Percentiles rank a stretch among this genome's conserved stretches.
Conservation (phyloP, 2,113 vertebrate genomes). For the Gobius niger region DNA sequence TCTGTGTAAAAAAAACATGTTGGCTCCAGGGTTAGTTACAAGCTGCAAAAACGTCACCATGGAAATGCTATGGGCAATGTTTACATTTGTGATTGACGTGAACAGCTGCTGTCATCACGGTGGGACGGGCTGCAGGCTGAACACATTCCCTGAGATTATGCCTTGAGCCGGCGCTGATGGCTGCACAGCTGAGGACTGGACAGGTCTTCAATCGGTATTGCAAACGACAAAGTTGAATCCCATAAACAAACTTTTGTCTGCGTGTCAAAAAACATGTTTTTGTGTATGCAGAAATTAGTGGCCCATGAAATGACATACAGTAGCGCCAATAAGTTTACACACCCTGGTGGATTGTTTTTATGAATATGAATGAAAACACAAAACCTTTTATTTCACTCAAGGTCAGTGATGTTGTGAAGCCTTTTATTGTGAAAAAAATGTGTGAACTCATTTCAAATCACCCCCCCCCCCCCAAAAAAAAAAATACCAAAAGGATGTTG, state of each 20-base stretch:
- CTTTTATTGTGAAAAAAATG: too few species aligned
- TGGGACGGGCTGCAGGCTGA: conserved; percentile 43
- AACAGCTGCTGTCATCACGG: conserved; percentile 57
- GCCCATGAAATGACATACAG: too few species aligned
- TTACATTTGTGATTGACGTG: conserved; percentile 51
- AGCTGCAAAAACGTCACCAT: conserved; percentile 27
- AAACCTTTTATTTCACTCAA: too few species aligned
- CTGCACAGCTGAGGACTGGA: conserved; percentile 50
- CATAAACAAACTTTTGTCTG: conserved; percentile 12
- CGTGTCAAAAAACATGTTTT: neutral
- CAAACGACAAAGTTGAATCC: neutral
- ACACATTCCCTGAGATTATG: conserved; percentile 67
- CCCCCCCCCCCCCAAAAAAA: too few species aligned
- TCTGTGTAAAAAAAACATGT: conserved; percentile 10
- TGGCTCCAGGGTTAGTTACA: conserved; percentile 28
- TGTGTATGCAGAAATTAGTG: too few species aligned
- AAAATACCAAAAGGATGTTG: too few species aligned
- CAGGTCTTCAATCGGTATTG: neutral
- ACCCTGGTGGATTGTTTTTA: too few species aligned
- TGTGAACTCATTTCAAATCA: too few species aligned
- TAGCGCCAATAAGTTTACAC: too few species aligned
- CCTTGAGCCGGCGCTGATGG: conserved; percentile 35
- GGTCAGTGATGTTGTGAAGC: too few species aligned
- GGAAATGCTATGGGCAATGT: conserved; percentile 30
- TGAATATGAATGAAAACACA: too few species aligned